phyloP scores from a whole-genome alignment of 2,888 invertebrate species.

The Nezara viridula region DNA sequence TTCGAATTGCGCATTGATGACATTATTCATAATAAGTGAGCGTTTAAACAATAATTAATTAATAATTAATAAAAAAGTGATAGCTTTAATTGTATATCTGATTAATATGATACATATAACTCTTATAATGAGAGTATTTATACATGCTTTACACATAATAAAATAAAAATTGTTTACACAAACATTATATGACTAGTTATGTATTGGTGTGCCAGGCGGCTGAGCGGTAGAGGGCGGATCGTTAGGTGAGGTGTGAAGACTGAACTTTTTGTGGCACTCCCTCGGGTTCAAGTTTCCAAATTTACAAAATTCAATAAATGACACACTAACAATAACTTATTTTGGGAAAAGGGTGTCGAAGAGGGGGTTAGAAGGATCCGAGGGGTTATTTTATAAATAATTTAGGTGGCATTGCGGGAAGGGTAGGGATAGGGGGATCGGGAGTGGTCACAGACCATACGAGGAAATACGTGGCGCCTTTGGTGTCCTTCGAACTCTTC shows the following conservation, averaged over 20 bases:
- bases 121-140: constrained; percentile 62
- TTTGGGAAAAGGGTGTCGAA: not conserved
- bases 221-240: constrained; percentile 51
- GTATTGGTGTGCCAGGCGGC: constrained; percentile 60
- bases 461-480: constrained; percentile 62
- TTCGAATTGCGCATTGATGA: constrained; percentile 16
- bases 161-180: constrained; percentile 59
- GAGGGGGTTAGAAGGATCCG: constrained; percentile 53
- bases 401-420: constrained; percentile 44
- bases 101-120: constrained; percentile 64
- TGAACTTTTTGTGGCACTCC: constrained; percentile 43
- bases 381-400: constrained; percentile 59
- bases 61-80: constrained; percentile 43
- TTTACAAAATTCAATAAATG: constrained; percentile 57
- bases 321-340: constrained; percentile 62
- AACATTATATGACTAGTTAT: constrained; percentile 61
- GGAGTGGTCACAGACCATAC: constrained; percentile 65
- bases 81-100: constrained; percentile 59
- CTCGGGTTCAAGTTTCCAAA: constrained; percentile 38
- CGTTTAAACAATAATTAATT: constrained; percentile 33
- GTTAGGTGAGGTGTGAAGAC: constrained; percentile 51
- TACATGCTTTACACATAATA: constrained; percentile 63
- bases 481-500: constrained; percentile 59
- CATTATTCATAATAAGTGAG: constrained; percentile 29
- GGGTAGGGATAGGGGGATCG: constrained; percentile 52